Evolutionary conservation across 2,113 vertebrate species (phyloP).

Genomic region (Amblyornis subalaris): DNA sequence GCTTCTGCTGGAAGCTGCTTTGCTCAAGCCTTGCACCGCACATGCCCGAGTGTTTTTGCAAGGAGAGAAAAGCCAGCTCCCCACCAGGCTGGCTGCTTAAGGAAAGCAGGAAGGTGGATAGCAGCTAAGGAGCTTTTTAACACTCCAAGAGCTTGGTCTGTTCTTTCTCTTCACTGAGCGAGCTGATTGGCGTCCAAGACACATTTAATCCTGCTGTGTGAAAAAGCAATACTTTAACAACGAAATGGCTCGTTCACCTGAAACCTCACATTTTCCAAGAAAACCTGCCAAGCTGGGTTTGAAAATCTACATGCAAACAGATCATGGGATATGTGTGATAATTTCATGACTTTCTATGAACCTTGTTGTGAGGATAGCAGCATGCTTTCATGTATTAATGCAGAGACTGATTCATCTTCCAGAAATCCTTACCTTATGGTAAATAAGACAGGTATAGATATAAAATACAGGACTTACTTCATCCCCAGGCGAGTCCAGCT

Average conservation of each 20-base stretch:
- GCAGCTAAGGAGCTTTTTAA: constrained; percentile 1
- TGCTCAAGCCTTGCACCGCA: background rate
- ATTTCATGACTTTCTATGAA: background rate
- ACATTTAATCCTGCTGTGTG: background rate
- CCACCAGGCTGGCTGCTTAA: background rate
- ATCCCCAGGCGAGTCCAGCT: background rate
- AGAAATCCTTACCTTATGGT: background rate
- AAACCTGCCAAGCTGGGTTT: background rate
- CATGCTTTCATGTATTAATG: background rate
- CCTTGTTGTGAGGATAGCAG: background rate
- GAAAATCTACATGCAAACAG: background rate
- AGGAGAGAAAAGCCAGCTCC: background rate
- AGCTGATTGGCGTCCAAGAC: background rate
- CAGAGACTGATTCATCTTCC: background rate
- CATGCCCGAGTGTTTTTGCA: background rate
- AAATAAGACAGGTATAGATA: background rate
- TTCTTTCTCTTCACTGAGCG: background rate
- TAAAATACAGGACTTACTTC: background rate
- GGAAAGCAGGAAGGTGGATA: background rate
- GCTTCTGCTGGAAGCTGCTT: background rate
- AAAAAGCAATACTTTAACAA: constrained; percentile 1
- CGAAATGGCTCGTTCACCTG: background rate
- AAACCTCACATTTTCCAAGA: constrained; percentile 36
- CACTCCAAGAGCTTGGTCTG: background rate
- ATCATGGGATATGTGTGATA: background rate